A percentile compares a stretch with the other conserved stretches of the same genome.
Evolutionary conservation across 2,797 vertebrate genomes (phyloP).

Genomic region (Aulostomus chinensis): DNA sequence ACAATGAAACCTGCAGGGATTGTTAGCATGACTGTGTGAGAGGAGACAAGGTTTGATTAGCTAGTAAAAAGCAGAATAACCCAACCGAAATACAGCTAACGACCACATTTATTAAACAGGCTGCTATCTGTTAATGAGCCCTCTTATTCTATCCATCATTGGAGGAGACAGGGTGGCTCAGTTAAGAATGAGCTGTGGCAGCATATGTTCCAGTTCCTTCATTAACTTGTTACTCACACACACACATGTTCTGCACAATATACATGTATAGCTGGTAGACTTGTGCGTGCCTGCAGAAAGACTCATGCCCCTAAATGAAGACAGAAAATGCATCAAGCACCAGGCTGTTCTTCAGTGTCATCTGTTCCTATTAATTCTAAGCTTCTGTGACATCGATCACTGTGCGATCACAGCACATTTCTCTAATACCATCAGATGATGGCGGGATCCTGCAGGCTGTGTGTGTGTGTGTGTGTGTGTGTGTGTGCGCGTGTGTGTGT

Average conservation of each 20-base stretch:
- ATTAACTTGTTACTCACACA: conserved; percentile 48
- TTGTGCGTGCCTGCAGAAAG: conserved; percentile 8
- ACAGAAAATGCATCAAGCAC: conserved; percentile 25
- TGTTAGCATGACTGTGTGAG: background rate
- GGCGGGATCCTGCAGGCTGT: conserved; percentile 8
- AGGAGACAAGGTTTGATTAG: conserved; percentile 45
- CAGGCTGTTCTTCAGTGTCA: conserved; percentile 27
- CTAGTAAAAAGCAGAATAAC: conserved; percentile 34
- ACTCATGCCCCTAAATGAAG: conserved; percentile 15
- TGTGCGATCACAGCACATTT: conserved; percentile 24
- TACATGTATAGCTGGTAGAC: conserved; percentile 17
- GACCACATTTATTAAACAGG: conserved; percentile 65
- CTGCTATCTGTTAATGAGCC: conserved; percentile 67
- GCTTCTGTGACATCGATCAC: conserved; percentile 54
- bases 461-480: no score
- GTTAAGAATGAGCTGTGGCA: conserved; percentile 53
- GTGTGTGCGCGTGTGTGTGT: no score
- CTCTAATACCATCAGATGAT: conserved; percentile 27
- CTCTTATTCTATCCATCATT: conserved; percentile 56
- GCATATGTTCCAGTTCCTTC: conserved; percentile 59
- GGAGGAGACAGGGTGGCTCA: conserved; percentile 44
- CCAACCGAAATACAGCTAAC: conserved; percentile 48
- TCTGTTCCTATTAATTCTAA: conserved; percentile 46
- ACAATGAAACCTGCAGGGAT: conserved; percentile 6
- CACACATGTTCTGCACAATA: conserved; percentile 7